These are phyloP conservation scores for Dasyurus viverrinus DNA, from an alignment of 2,113 vertebrate species.

Conservation along the genomic window DNA sequence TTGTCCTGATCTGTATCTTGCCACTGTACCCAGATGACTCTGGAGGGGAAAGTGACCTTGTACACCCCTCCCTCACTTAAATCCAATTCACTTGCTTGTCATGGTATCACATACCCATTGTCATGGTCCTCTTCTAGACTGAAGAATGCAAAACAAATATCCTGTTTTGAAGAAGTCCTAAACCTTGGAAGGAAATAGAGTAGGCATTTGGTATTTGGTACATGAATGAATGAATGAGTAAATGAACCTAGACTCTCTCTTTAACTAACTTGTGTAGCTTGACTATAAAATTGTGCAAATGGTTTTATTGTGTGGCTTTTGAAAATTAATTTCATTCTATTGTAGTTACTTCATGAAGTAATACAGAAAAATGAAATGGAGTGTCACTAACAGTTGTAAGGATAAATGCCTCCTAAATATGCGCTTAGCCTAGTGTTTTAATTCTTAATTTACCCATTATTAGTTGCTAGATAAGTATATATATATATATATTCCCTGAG, in stretches of 20 bases:
- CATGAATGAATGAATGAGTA: not conserved
- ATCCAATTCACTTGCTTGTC: too few species aligned
- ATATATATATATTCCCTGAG: not conserved
- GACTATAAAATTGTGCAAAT: not conserved
- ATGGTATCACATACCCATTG: too few species aligned
- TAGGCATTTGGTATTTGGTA: not conserved
- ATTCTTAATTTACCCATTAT: not conserved
- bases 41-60: too few species aligned
- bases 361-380: not conserved
- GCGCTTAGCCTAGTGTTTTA: not conserved
- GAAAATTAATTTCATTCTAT: not conserved
- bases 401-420: not conserved
- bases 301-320: not conserved
- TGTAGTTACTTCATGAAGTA: not conserved
- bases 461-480: not conserved
- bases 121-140: too few species aligned
- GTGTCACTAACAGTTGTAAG: not conserved
- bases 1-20: too few species aligned
- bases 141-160: too few species aligned
- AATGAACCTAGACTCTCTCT: not conserved
- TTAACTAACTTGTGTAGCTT: not conserved
- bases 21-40: too few species aligned
- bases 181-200: not conserved
- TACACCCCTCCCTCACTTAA: too few species aligned
- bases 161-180: not conserved